Evolutionary conservation across 2,888 invertebrate species (phyloP), one percentile per base, ranked within the genome.

Genomic region (Drosophila diplacantha): DNA sequence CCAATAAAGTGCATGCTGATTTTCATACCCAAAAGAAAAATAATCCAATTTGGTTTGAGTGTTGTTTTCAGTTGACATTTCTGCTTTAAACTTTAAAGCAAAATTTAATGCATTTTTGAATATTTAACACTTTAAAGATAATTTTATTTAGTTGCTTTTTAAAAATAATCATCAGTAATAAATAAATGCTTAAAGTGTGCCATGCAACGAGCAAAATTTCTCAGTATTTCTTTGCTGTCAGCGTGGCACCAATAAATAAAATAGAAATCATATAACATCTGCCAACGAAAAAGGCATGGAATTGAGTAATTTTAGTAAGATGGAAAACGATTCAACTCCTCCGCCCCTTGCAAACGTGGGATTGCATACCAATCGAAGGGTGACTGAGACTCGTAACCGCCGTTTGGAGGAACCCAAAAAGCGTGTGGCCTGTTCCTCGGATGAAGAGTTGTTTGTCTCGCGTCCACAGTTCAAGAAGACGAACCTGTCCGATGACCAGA

Each of bases 391-490:
- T 4, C 35, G 24, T 14, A 38, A 49, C 1, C 47, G 37, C n/a
- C 46, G 49, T 16, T n/a, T 38, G n/a, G 41, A 41, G 24, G 59
- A 41, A 32, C 46, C 50, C 0, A 44, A 37, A 0, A 59, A 53
- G 14, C 38, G 50, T 24, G 44, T 3, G 18, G 0, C 14, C 1
- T 18, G 14, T 5, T 9, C 32, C 0, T 43, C 58, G 9, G 44
- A 64, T 3, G 52, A 59, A 6, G 76, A 76, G 14, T 54, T 81
- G 3, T 81, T 81, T 16, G 66, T 77, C 6, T 63, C 74, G 31
- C 26, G 70, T 6, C 81, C 77, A 0, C 50, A 52, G 11, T 78
- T 75, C 12, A 47, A 8, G 3, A 61, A 63, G 34, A 9, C 20
- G 20, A 20, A 20, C 20, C 20, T 35, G 12, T 0, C 8, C 26